Evolutionary conservation across 2,797 vertebrate species (phyloP), one percentile per base, ranked within the genome.

Genomic region (Miichthys miiuy): DNA sequence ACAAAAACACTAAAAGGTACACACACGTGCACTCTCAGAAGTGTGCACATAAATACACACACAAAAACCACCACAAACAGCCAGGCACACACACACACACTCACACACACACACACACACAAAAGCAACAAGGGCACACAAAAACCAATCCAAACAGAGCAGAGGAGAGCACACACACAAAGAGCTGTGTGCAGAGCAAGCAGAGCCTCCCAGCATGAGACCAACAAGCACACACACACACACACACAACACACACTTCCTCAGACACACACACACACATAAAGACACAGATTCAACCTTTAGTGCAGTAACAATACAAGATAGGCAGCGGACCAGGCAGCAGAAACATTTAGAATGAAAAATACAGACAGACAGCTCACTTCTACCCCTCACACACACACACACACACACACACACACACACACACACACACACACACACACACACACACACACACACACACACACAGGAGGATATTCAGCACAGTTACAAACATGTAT

Each of bases 121-220:
- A 77, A 20, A 73, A 65, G 69, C 72, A 86, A 84, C 77, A 87
- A 82, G 82, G 77, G 74, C 82, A 83, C 80, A 88, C 70, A 82
- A 87, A 87, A 92, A 57, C 66, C 91, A 92, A 89, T 85, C 79
- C 85, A 93, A 90, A 91, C 87, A 90, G 84, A 89, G 83, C 83
- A 85, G 72, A 82, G 72, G 70, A 85, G 80, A 79, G 66, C 79
- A 82, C 84, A 84, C 86, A 87, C 65, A 88, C 83, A 87, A 84
- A 80, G 79, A 84, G 83, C 61, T 84, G 72, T 90, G 90, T 90
- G 86, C 85, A 88, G 81, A 89, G 84, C 81, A 86, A 87, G 88
- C 88, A 89, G 30, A 88, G 82, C 80, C 87, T 85, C 83, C 34
- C 85, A 89, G 88, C 82, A 77, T 81, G 82, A 83, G 68, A 84